phyloP scores from a whole-genome alignment of 1,140 invertebrate species.

The Musca vetustissima region DNA sequence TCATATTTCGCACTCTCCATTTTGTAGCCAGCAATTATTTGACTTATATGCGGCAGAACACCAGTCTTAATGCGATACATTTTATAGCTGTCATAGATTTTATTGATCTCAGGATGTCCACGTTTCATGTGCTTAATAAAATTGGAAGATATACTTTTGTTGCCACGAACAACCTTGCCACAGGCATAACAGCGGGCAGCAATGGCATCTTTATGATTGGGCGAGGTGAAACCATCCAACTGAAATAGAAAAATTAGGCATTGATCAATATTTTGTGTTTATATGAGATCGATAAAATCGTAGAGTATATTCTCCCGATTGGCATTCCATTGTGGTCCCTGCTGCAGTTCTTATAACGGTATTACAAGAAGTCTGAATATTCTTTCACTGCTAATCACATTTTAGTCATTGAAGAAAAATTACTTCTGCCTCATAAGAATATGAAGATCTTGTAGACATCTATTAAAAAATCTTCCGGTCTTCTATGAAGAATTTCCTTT shows the following conservation, averaged over 20 bases:
- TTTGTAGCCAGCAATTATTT: not conserved
- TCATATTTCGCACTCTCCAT: not conserved
- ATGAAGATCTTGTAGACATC: no score
- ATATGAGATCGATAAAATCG: not conserved
- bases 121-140: constrained; percentile 30
- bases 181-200: constrained; percentile 24
- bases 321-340: no score
- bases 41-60: not conserved
- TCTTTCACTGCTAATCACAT: no score
- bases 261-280: not conserved
- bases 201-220: constrained; percentile 13
- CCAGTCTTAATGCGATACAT: not conserved
- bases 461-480: no score
- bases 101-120: constrained; percentile 25
- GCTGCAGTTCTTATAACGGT: no score
- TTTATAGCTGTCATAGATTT: constrained; percentile 28
- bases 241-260: constrained; percentile 2
- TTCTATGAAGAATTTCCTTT: no score
- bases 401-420: no score
- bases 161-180: constrained; percentile 12
- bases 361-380: no score
- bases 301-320: no score
- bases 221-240: not conserved
- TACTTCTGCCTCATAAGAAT: no score
- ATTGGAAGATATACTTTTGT: constrained; percentile 27